phyloP scores from a whole-genome alignment of 2,113 vertebrate species.

The Cranoglanis bouderius region DNA sequence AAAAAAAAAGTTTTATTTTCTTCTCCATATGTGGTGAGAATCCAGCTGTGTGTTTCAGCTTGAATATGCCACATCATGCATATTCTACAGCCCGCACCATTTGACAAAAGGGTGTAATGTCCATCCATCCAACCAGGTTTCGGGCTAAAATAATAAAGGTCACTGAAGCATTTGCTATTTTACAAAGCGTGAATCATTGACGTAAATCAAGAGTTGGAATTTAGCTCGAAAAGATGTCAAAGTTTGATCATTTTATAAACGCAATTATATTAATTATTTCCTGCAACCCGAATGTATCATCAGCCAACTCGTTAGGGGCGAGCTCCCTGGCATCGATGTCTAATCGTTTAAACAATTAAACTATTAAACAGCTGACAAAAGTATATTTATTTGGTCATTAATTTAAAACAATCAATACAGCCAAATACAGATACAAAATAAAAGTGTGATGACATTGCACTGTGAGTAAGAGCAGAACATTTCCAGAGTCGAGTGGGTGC shows the following conservation, averaged over 20 bases:
- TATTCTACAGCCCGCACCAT: constrained; percentile 52
- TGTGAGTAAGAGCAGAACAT: background rate
- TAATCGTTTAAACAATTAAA: background rate
- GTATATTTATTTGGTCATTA: background rate
- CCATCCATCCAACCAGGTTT: background rate
- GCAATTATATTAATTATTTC: background rate
- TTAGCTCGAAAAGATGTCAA: background rate
- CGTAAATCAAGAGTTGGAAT: background rate
- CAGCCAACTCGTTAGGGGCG: background rate
- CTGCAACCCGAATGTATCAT: background rate
- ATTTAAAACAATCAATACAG: background rate
- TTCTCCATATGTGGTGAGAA: constrained; percentile 40
- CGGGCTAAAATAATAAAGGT: constrained; percentile 27
- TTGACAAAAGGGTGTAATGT: constrained; percentile 40
- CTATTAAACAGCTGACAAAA: background rate
- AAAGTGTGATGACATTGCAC: background rate
- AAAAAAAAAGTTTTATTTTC: constrained; percentile 20
- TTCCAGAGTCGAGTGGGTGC: background rate
- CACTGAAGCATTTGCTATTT: constrained; percentile 31
- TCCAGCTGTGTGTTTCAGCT: constrained; percentile 40
- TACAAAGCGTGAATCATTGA: background rate
- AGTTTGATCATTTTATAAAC: background rate
- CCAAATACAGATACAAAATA: background rate
- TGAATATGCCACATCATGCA: constrained; percentile 43
- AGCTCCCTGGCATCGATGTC: background rate